Evolutionary conservation across 2,797 vertebrate genomes (phyloP).

Genomic region (Brachymystax lenok): DNA sequence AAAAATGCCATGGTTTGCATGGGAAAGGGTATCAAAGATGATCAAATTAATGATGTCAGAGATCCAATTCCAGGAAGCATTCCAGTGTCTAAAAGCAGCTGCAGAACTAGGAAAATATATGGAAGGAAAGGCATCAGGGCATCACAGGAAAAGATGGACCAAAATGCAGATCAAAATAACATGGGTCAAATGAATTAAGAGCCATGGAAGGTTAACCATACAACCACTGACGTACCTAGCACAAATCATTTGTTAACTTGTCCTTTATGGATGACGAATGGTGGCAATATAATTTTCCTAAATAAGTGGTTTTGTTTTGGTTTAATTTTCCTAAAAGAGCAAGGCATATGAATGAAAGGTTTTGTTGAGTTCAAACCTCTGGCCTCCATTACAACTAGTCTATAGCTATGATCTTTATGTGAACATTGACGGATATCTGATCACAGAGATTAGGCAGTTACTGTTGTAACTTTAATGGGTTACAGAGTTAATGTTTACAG

Average conservation of each 20-base stretch:
- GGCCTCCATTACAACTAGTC: neutral
- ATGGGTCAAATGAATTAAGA: conserved; percentile 7
- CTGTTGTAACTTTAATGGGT: neutral
- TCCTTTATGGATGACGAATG: neutral
- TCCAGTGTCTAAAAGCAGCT: conserved; percentile 23
- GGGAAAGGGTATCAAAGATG: conserved; percentile 53
- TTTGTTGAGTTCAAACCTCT: neutral
- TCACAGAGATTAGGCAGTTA: neutral
- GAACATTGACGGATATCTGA: neutral
- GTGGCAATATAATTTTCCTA: neutral
- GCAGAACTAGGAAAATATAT: conserved; percentile 38
- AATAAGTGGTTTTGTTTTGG: neutral
- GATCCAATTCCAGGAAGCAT: conserved; percentile 57
- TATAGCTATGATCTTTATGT: neutral
- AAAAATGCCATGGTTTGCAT: conserved; percentile 52
- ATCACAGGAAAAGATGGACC: conserved; percentile 15
- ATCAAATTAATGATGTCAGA: conserved; percentile 45
- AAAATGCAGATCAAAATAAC: neutral
- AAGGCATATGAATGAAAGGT: neutral
- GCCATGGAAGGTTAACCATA: neutral
- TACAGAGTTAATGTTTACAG: no score
- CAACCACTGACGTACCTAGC: neutral
- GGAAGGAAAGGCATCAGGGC: conserved; percentile 30
- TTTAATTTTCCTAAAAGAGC: conserved; percentile 8
- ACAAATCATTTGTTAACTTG: neutral